phyloP scores from a whole-genome alignment of 2,888 invertebrate genomes.

The Drosophila greeni region DNA sequence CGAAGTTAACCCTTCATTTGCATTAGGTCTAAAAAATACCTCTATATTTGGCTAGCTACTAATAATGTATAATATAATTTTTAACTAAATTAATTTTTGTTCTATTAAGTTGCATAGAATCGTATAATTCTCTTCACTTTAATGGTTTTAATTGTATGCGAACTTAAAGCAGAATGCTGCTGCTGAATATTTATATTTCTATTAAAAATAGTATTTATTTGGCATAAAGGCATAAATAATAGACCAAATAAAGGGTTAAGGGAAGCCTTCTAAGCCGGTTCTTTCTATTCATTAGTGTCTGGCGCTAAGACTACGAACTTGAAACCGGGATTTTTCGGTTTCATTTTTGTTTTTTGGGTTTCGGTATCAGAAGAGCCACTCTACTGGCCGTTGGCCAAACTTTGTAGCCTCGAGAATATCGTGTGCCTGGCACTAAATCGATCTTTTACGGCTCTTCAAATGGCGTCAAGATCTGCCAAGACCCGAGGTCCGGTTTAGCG shows the following conservation, averaged over 20 bases:
- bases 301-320: slow-evolving; percentile 52
- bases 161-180: neutral
- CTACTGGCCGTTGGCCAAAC: slow-evolving; percentile 36
- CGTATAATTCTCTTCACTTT: neutral
- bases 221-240: neutral
- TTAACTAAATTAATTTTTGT: neutral
- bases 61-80: neutral
- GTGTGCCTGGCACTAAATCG: slow-evolving; percentile 59
- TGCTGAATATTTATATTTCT: neutral
- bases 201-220: neutral
- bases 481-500: slow-evolving; percentile 61
- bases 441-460: slow-evolving; percentile 48
- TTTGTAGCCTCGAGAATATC: slow-evolving; percentile 38
- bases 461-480: slow-evolving; percentile 40
- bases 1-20: slow-evolving; percentile 11
- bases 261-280: slow-evolving; percentile 47
- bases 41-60: too few species aligned
- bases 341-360: slow-evolving; percentile 4
- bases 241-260: neutral
- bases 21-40: neutral
- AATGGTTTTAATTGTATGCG: neutral
- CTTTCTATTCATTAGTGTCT: slow-evolving; percentile 1
- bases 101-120: neutral
- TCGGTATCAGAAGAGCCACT: slow-evolving; percentile 36
- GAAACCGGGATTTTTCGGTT: slow-evolving; percentile 31